Conservation (phyloP, 2,888 invertebrate genomes). For the Ischnus inquisitorius region DNA sequence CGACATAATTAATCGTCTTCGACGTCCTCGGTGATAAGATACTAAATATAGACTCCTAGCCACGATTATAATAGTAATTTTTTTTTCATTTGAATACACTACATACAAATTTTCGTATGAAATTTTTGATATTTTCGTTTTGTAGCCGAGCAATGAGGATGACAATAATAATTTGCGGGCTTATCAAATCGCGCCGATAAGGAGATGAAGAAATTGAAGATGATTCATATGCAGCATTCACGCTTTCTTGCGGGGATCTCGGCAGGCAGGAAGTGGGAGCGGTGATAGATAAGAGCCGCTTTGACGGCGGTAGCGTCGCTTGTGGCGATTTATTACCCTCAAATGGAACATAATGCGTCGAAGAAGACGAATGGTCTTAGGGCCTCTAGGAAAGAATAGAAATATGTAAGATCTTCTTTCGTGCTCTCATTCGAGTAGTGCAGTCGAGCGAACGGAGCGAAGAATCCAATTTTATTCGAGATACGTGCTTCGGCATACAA, state of each 20-base stretch:
- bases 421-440: background rate
- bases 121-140: background rate
- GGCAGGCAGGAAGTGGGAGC: background rate
- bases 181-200: background rate
- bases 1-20: constrained; percentile 35
- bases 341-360: background rate
- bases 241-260: background rate
- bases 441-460: background rate
- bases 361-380: background rate
- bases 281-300: background rate
- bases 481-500: constrained; percentile 44
- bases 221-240: background rate
- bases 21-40: background rate
- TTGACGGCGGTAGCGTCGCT: background rate
- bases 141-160: background rate
- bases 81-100: background rate
- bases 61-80: background rate
- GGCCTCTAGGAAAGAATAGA: background rate
- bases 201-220: background rate
- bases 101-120: background rate
- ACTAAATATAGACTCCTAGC: background rate
- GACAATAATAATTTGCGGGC: background rate
- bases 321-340: background rate
- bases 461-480: constrained; percentile 18
- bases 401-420: background rate